Conservation (phyloP, 2,113 vertebrate species). For the rat (Rattus norvegicus) region GRCr8 NC_086019.1:93402501-93403000, state of each 20-base stretch:
- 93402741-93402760: constrained; percentile 87
- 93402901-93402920: constrained; percentile 94
- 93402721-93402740: not conserved
- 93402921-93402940: constrained; percentile 94
- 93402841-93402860: not conserved
- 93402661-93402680: not conserved
- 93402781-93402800: constrained; percentile 94
- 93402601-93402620: not conserved
- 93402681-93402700: not conserved
- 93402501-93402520: not conserved
- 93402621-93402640: not conserved
- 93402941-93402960: constrained; percentile 92
- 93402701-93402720: not conserved
- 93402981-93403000: not conserved
- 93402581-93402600: not conserved
- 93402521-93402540: not conserved
- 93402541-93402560: not conserved
- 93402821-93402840: too few species aligned
- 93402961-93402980: not conserved
- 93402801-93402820: constrained; percentile 90
- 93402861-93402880: not conserved
- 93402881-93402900: constrained; percentile 62
- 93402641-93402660: not conserved
- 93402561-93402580: not conserved
- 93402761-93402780: constrained; percentile 92